A percentile compares a stretch with the other conserved stretches of the same genome.
phyloP scores from a whole-genome alignment of 2,888 invertebrate genomes.

The Callinectes sapidus region DNA sequence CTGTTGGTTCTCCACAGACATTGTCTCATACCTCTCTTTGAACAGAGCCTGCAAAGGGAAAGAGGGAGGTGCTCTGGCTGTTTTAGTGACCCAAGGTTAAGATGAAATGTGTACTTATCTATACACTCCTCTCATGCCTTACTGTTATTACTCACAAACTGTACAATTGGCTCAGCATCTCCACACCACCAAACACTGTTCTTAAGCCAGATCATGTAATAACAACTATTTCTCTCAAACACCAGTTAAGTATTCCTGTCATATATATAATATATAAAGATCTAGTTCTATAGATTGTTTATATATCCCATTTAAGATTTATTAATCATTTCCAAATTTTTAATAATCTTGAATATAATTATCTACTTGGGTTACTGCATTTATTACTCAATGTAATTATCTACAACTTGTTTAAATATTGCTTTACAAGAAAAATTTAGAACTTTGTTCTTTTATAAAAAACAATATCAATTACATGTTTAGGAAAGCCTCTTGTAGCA shows the following conservation, averaged over 20 bases:
- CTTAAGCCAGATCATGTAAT: background rate
- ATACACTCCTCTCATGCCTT: background rate
- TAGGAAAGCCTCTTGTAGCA: background rate
- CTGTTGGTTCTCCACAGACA: conserved; percentile 74
- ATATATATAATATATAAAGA: too few relatives aligned
- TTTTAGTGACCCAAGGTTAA: background rate
- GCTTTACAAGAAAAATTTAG: background rate
- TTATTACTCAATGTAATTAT: background rate
- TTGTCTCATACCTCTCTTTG: conserved; percentile 70
- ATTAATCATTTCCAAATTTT: too few relatives aligned
- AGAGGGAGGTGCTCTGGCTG: conserved; percentile 47
- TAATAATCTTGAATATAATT: too few relatives aligned
- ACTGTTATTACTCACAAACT: background rate
- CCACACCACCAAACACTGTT: background rate
- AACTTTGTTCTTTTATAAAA: background rate
- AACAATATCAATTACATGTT: background rate
- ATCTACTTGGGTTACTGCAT: background rate
- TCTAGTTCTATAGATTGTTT: too few relatives aligned
- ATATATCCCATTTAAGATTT: too few relatives aligned
- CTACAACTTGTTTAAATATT: background rate
- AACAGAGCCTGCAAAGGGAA: conserved; percentile 69
- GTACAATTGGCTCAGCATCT: background rate
- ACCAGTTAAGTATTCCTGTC: too few relatives aligned
- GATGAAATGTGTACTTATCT: background rate
- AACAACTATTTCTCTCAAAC: background rate